A percentile compares a stretch with the other conserved stretches of the same genome.
These are phyloP conservation scores for Platysteira castanea DNA, from an alignment of 2,113 vertebrate species.

Conservation along the genomic window DNA sequence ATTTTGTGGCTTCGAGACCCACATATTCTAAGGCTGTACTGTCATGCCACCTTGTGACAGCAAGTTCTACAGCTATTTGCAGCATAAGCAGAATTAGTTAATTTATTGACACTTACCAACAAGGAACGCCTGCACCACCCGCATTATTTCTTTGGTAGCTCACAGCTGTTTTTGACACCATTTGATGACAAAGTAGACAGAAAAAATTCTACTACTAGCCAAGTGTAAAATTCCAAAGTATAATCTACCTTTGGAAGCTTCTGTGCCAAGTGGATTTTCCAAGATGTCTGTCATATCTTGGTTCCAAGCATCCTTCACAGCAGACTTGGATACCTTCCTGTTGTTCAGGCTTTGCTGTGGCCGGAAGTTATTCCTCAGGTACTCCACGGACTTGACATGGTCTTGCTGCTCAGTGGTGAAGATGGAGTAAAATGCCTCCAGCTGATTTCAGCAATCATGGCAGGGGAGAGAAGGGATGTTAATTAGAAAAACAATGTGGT, in stretches of 20 bases:
- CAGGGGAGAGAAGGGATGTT: slow-evolving; percentile 9
- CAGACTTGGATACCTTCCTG: slow-evolving; percentile 89
- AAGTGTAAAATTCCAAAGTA: background rate
- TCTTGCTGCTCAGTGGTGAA: slow-evolving; percentile 98
- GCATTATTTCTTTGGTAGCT: background rate
- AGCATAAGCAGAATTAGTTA: background rate
- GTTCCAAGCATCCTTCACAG: slow-evolving; percentile 89
- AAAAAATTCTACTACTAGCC: background rate
- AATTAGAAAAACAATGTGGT: slow-evolving; percentile 59
- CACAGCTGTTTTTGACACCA: background rate
- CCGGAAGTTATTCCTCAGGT: slow-evolving; percentile 94
- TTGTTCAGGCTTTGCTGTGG: slow-evolving; percentile 86
- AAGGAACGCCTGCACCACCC: background rate
- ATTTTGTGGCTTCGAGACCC: background rate
- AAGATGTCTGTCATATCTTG: slow-evolving; percentile 82
- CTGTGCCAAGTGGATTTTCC: slow-evolving; percentile 83
- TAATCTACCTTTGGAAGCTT: slow-evolving; percentile 90
- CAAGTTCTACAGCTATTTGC: background rate
- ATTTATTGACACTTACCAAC: background rate
- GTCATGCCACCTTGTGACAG: background rate
- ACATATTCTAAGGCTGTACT: background rate
- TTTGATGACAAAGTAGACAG: background rate
- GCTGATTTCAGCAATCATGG: slow-evolving; percentile 66
- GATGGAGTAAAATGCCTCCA: slow-evolving; percentile 97
- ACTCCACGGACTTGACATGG: slow-evolving; percentile 96